Percentiles rank a stretch among this genome's conserved stretches.
These are phyloP conservation scores for Umimayanthus chanpuru DNA, from an alignment of 92 coral and sea anemone genomes.

Conservation along the genomic window DNA sequence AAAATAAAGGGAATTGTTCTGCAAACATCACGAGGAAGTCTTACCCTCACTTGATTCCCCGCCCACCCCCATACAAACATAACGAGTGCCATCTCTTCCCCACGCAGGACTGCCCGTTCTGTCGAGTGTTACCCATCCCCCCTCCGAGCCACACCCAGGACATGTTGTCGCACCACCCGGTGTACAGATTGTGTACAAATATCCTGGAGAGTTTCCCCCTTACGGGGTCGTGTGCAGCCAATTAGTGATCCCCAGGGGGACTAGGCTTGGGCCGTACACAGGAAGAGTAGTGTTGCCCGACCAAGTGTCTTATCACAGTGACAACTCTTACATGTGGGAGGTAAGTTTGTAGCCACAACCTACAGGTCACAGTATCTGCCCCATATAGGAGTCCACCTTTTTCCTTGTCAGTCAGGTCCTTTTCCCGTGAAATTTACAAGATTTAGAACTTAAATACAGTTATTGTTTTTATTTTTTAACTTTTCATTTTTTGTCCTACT, in stretches of 20 bases:
- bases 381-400: no score
- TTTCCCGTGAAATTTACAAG: no score
- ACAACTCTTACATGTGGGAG: slow-evolving; percentile 85
- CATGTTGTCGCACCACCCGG: slow-evolving; percentile 27
- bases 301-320: slow-evolving; percentile 55
- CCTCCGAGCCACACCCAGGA: not conserved
- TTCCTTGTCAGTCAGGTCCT: no score
- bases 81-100: not conserved
- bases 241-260: slow-evolving; percentile 77
- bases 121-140: not conserved
- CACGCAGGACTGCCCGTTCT: not conserved
- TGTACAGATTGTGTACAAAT: slow-evolving; percentile 39
- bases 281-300: slow-evolving; percentile 75
- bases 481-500: not conserved
- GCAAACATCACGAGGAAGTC: not conserved
- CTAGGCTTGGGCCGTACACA: slow-evolving; percentile 92
- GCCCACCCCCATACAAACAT: not conserved
- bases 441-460: not conserved
- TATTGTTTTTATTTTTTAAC: not conserved
- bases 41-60: not conserved
- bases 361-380: no score
- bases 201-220: slow-evolving; percentile 29
- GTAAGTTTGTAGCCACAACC: slow-evolving; percentile 33
- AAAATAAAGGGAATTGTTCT: no score
- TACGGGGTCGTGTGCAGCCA: slow-evolving; percentile 74